These are phyloP conservation scores for Peribatodes rhomboidaria DNA, from an alignment of 2,888 invertebrate genomes.

Conservation along the genomic window DNA sequence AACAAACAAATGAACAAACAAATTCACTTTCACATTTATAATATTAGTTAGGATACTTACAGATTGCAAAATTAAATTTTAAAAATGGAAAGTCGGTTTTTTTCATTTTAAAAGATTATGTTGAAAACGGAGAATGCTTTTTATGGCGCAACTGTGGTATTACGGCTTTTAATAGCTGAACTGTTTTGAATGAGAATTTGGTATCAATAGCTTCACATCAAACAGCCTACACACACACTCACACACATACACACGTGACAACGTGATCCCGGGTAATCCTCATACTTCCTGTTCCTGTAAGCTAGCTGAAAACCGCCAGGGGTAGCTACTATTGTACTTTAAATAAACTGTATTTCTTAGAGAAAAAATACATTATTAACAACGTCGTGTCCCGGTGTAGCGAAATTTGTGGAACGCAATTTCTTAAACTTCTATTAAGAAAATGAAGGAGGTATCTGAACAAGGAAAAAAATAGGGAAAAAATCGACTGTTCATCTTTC, in stretches of 20 bases:
- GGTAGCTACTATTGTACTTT: background rate
- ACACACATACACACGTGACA: background rate
- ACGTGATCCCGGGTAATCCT: background rate
- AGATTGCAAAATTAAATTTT: too few relatives aligned
- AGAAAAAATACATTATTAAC: constrained; percentile 14
- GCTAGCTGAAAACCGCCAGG: background rate
- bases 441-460: constrained; percentile 33
- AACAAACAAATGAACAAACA: too few relatives aligned
- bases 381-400: constrained; percentile 15
- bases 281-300: background rate
- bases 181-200: too few relatives aligned
- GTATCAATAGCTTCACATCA: too few relatives aligned
- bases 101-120: too few relatives aligned
- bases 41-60: too few relatives aligned
- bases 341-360: background rate
- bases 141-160: too few relatives aligned
- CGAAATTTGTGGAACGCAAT: constrained; percentile 28
- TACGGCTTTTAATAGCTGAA: too few relatives aligned
- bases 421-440: constrained; percentile 35
- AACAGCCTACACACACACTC: too few relatives aligned
- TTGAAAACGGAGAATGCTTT: too few relatives aligned
- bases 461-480: constrained; percentile 21
- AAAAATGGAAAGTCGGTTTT: too few relatives aligned
- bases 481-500: constrained; percentile 25
- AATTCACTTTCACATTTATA: too few relatives aligned